These are phyloP conservation scores for Oophaga sylvatica DNA, from an alignment of 2,797 vertebrate genomes.

Conservation along the genomic window DNA sequence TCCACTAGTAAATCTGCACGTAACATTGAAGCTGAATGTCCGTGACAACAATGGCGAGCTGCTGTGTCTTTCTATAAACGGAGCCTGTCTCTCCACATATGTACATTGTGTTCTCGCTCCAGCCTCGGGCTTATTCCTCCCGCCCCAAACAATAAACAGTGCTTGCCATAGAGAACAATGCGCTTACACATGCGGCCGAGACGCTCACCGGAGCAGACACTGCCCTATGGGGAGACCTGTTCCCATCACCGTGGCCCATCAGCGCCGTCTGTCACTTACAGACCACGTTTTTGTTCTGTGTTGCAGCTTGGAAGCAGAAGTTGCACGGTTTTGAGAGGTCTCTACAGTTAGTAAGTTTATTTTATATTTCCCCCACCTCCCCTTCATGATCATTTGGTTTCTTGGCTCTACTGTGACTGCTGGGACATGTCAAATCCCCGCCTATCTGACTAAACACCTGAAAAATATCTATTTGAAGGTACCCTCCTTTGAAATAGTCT, in stretches of 20 bases:
- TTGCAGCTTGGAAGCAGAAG: slow-evolving; percentile 92
- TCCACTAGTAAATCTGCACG: slow-evolving; percentile 11
- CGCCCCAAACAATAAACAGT: not conserved
- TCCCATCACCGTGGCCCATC: not conserved
- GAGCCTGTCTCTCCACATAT: not conserved
- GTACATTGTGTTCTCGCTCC: not conserved
- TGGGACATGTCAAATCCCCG: not conserved
- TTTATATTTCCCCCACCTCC: slow-evolving; percentile 46
- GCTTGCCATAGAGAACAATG: slow-evolving; percentile 7
- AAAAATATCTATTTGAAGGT: not conserved
- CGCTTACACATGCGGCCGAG: not conserved
- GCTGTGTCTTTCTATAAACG: not conserved
- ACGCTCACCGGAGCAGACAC: slow-evolving; percentile 18
- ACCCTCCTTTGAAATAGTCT: not conserved
- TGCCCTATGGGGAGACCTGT: slow-evolving; percentile 9
- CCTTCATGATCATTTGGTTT: slow-evolving; percentile 28
- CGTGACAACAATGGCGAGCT: not conserved
- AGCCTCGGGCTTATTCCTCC: slow-evolving; percentile 5
- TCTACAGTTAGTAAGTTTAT: slow-evolving; percentile 86
- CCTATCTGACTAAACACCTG: not conserved
- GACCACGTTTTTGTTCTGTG: slow-evolving; percentile 84
- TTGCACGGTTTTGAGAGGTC: slow-evolving; percentile 86
- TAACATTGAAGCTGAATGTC: not conserved
- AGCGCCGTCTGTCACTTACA: slow-evolving; percentile 66
- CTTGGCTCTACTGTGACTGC: slow-evolving; percentile 58